Evolutionary conservation across 2,113 vertebrate genomes (phyloP).

Genomic region (Psammodynastes pulverulentus): DNA sequence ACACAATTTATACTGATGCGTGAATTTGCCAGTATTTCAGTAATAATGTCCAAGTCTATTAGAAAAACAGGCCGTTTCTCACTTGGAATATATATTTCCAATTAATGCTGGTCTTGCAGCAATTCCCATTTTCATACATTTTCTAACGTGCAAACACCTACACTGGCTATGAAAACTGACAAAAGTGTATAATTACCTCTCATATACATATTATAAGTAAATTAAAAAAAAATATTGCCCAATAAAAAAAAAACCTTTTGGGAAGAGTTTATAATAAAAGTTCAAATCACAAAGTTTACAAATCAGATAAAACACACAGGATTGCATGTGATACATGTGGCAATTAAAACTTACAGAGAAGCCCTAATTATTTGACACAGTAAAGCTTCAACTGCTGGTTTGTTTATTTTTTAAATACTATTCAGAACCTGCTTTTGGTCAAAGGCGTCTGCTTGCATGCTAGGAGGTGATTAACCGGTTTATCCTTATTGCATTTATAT

Average conservation of each 20-base stretch:
- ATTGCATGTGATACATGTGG: not conserved
- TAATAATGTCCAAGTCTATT: conserved; percentile 63
- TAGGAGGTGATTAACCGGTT: not conserved
- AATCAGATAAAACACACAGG: not conserved
- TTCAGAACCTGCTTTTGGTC: not conserved
- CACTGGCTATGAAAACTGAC: not conserved
- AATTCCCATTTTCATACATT: conserved; percentile 32
- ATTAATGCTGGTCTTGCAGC: conserved; percentile 55
- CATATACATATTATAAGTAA: not conserved
- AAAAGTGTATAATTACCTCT: not conserved
- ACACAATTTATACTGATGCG: conserved; percentile 66
- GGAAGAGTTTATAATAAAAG: not conserved
- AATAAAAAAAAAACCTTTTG: not conserved
- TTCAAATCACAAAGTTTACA: not conserved
- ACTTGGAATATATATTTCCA: conserved; percentile 63
- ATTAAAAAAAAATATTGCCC: not conserved
- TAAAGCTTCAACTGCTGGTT: not conserved
- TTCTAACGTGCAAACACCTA: not conserved
- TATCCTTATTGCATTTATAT: not conserved
- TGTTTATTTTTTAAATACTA: not conserved
- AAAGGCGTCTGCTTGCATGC: not conserved
- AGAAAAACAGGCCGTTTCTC: conserved; percentile 51
- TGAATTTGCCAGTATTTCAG: conserved; percentile 70
- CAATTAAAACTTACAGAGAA: not conserved
- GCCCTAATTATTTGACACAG: not conserved